These are phyloP conservation scores for Campoletis sonorensis DNA, from an alignment of 1,140 invertebrate genomes.

Conservation along the genomic window DNA sequence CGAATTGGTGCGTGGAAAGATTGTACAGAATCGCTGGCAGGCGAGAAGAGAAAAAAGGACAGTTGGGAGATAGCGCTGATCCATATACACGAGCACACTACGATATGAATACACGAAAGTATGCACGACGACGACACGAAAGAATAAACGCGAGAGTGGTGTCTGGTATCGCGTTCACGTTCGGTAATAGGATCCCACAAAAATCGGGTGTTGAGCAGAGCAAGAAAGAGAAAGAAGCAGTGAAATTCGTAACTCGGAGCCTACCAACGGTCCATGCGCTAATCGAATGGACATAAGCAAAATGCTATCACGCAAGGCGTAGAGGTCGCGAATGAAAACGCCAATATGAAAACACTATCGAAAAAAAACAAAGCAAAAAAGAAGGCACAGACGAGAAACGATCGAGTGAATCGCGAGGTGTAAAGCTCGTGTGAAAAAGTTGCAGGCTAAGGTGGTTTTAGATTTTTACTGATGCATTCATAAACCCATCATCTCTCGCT, in stretches of 20 bases:
- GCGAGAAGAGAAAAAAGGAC: conserved; percentile 24
- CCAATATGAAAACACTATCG: background rate
- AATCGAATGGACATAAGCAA: conserved; percentile 43
- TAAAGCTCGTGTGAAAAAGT: conserved; percentile 34
- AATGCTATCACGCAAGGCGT: conserved; percentile 31
- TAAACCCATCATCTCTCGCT: background rate
- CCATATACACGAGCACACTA: background rate
- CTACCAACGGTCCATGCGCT: conserved; percentile 36
- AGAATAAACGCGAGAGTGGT: conserved; percentile 44
- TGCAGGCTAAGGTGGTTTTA: conserved; percentile 4
- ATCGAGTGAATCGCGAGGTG: conserved; percentile 15
- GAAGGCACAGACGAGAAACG: background rate
- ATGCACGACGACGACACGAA: background rate
- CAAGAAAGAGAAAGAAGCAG: conserved; percentile 38
- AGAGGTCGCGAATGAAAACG: background rate
- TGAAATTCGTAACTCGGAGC: conserved; percentile 50
- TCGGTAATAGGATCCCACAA: conserved; percentile 51
- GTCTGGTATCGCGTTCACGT: conserved; percentile 54
- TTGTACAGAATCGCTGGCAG: background rate
- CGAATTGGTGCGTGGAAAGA: conserved; percentile 1
- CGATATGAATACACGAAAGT: background rate
- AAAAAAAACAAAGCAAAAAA: too few relatives aligned
- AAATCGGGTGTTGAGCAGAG: conserved; percentile 40
- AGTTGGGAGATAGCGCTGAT: conserved; percentile 6
- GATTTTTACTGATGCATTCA: conserved; percentile 24